Evolutionary conservation across 2,797 vertebrate species (phyloP), one percentile per base, ranked within the genome.

Genomic region (Tragopan temminckii): DNA sequence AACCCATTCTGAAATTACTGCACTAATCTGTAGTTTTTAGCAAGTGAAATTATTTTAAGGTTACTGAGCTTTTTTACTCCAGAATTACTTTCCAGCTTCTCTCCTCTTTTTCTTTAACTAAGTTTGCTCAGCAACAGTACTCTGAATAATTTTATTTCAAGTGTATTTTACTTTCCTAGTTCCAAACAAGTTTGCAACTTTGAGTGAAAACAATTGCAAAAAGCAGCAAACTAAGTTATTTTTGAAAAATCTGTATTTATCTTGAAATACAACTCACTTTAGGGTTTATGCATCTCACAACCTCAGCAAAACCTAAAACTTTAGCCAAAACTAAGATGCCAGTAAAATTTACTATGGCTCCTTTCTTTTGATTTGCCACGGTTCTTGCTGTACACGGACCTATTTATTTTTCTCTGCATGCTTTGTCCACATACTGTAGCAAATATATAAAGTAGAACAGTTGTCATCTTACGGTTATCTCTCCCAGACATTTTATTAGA

Each of bases 401-500:
- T 92, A 68, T 93, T 95, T 48, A 94, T 74, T 91, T 90, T 70
- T 29, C 46, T 87, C 64, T 59, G 74, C 93, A 75, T 78, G 46
- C 29, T 45, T 85, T 59, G 69, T 58, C 35, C 76, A 38, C 23
- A 43, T 53, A 62, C 12, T 50, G 20, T 1, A 80, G 55, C 58
- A 92, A 92, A 88, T 85, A 77, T 1, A 78, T 33, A 36, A 85
- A 74, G 64, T 48, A 77, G 33, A 81, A 85, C 48, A 68, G 85
- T 94, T 85, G 89, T 85, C 64, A 88, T 57, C 67, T 85, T 68
- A 76, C 1, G 24, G 75, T 75, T 92, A 92, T 89, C 89, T 95
- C 82, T 86, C 74, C 79, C 52, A 93, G 94, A 80, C 82, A 46
- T 84, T 95, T 91, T 92, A 81, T 88, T 80, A 96, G 75, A 57